A percentile compares a stretch with the other conserved stretches of the same genome.
Evolutionary conservation across 2,888 invertebrate species (phyloP).

Genomic region (Arctia plantaginis): DNA sequence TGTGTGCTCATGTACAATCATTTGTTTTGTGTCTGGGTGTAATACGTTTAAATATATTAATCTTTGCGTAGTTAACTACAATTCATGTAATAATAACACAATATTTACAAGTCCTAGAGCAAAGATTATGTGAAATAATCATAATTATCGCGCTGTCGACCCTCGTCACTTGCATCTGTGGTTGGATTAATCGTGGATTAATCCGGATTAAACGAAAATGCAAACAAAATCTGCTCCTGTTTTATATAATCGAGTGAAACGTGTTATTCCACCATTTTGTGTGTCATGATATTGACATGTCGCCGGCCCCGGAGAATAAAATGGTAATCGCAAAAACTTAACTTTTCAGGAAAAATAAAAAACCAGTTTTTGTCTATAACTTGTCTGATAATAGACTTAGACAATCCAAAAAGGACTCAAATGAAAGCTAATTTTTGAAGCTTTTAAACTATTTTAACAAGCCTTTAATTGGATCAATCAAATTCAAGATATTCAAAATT

Average conservation of each 20-base stretch:
- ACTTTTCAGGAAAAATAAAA: too few relatives aligned
- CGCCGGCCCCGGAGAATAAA: too few relatives aligned
- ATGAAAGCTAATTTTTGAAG: too few relatives aligned
- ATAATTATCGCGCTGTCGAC: constrained; percentile 80
- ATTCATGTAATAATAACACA: constrained; percentile 1
- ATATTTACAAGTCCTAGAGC: constrained; percentile 10
- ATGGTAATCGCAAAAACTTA: too few relatives aligned
- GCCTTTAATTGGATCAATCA: too few relatives aligned
- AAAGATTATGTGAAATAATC: constrained; percentile 61
- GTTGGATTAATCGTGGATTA: constrained; percentile 78
- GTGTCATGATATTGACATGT: constrained; percentile 35
- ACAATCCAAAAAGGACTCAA: too few relatives aligned
- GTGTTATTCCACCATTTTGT: constrained; percentile 56
- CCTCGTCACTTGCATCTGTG: constrained; percentile 78
- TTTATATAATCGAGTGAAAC: constrained; percentile 65
- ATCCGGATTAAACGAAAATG: constrained; percentile 71
- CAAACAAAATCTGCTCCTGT: constrained; percentile 71
- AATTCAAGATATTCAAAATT: too few relatives aligned
- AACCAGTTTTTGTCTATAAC: too few relatives aligned
- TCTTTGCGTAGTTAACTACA: not conserved
- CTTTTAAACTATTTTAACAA: too few relatives aligned
- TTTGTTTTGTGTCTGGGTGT: too few relatives aligned
- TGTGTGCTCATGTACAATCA: too few relatives aligned
- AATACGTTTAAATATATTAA: not conserved
- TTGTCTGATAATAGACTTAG: too few relatives aligned